Base-by-base conservation (phyloP, 2,113 vertebrate genomes). In the Montifringilla adamsi region DNA sequence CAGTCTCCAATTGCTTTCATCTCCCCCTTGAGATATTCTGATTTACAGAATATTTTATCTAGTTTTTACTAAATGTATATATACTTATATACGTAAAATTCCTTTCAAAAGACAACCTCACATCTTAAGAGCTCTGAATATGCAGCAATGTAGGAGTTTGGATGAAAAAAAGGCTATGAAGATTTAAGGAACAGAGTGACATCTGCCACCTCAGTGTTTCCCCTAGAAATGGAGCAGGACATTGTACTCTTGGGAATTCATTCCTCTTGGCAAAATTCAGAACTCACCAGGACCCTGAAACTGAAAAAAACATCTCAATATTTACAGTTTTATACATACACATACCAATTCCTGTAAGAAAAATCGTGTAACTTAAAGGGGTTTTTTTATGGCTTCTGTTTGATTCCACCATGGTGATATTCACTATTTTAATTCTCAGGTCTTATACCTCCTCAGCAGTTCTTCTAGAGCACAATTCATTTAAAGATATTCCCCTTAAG, bases 41-140 rank as follows among this genome's bases (percentile, higher is more conserved):
- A 97, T 98, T 97, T 97, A 67, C 95, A 97, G 96, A 96, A 95
- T 91, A 77, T 87, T 97, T 97, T 96, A 97, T 94, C 84, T 92
- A 63, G 67, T 49, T 76, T 83, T 93, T 85, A 35, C 28, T 69
- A 83, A 88, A 80, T 60, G 31, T 85, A 56, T 87, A 77, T 80
- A 62, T 30, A 90, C 39, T 80, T 87, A 35, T 8, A 92, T 27
- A 79, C 37, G 59, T 73, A 90, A 86, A 81, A 90, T 58, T 84
- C 28, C 50, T 96, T 96, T 97, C 75, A 90, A 83, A 66, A 79
- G 66, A 58, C 74, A 82, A 87, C 66, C 67, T 91, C 81, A 55
- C 60, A 83, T 92, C 84, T 91, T 81, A 84, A 93, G 77, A 87
- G 37, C 66, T 94, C 79, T 95, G 83, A 97, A 93, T 89, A 84